phyloP scores from a whole-genome alignment of 2,113 vertebrate species.

The Tragelaphus scriptus region DNA sequence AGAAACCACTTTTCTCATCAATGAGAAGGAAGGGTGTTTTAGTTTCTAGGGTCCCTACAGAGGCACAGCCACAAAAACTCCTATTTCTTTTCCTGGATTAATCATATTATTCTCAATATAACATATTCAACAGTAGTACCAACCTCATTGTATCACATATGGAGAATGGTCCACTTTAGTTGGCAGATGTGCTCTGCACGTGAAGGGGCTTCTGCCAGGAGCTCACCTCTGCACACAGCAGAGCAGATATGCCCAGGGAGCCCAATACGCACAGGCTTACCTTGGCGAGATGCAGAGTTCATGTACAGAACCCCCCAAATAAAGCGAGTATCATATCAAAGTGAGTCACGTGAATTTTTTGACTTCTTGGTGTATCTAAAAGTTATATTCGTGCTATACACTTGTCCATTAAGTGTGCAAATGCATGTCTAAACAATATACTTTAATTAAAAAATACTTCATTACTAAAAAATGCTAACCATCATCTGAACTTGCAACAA shows the following conservation, averaged over 20 bases:
- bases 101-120: not conserved
- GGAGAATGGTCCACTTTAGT: fast-evolving
- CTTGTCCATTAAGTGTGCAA: not conserved
- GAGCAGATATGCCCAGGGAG: not conserved
- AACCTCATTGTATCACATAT: not conserved
- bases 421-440: not conserved
- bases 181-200: not conserved
- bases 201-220: no score
- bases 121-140: not conserved
- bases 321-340: not conserved
- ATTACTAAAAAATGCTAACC: not conserved
- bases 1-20: not conserved
- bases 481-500: not conserved
- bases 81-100: not conserved
- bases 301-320: fast-evolving
- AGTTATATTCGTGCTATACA: not conserved
- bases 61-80: not conserved
- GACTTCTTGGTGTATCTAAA: not conserved
- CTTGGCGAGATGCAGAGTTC: not conserved
- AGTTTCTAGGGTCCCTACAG: not conserved
- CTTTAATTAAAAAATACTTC: not conserved
- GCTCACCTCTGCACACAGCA: not conserved
- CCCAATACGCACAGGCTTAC: not conserved
- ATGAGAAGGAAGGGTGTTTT: not conserved
- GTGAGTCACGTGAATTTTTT: not conserved